A percentile compares a stretch with the other conserved stretches of the same genome.
Conservation (phyloP, 2,797 vertebrate genomes). For the Hipposideros larvatus region DNA sequence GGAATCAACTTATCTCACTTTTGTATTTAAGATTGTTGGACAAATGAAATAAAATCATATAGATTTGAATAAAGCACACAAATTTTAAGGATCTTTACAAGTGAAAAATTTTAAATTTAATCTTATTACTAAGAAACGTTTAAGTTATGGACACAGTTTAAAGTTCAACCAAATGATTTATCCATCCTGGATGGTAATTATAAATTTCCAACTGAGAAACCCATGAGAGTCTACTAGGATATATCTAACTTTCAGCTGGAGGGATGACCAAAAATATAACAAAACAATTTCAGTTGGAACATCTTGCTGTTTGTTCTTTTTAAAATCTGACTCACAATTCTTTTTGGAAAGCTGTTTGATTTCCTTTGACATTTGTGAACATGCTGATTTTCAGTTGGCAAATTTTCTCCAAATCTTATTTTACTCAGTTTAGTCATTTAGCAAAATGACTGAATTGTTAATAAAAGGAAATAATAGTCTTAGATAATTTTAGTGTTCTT, state of each 20-base stretch:
- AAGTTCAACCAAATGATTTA: not conserved
- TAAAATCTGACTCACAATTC: not conserved
- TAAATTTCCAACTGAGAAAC: slow-evolving; percentile 19
- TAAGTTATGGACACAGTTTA: not conserved
- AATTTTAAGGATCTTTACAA: not conserved
- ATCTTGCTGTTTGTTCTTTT: slow-evolving; percentile 14
- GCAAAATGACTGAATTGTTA: not conserved
- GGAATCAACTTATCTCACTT: not conserved
- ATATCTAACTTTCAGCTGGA: not conserved
- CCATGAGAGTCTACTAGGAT: not conserved
- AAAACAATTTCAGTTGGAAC: not conserved
- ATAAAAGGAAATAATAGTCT: not conserved
- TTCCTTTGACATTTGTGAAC: not conserved
- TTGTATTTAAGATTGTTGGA: not conserved
- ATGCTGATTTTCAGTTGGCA: not conserved
- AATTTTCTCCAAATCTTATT: not conserved
- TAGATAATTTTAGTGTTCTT: not conserved
- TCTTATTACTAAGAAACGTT: not conserved
- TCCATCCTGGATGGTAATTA: not conserved
- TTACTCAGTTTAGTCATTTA: not conserved
- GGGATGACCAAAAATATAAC: not conserved
- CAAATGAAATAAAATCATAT: not conserved
- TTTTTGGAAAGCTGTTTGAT: not conserved
- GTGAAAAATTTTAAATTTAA: not conserved
- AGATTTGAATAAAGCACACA: not conserved